Conservation (phyloP, 2,888 invertebrate species). For the Artemia sinica region DNA sequence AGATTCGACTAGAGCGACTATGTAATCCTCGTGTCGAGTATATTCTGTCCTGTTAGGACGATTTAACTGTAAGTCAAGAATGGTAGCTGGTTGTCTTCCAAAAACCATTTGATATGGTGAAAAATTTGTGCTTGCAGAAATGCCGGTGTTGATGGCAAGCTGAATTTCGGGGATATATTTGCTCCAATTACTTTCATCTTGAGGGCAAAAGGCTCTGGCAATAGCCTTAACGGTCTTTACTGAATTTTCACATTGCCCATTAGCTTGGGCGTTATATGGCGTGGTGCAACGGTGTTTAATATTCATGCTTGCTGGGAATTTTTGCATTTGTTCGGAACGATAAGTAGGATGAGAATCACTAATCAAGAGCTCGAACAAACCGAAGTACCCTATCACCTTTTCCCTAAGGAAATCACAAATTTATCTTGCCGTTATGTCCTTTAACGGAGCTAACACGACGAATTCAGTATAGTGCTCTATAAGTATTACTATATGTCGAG, state of each 20-base stretch:
- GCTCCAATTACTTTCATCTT: neutral
- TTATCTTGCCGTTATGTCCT: neutral
- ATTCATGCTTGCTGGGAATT: neutral
- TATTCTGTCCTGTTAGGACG: neutral
- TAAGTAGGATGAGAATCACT: no score
- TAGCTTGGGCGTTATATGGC: neutral
- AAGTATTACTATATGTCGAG: no score
- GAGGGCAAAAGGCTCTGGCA: neutral
- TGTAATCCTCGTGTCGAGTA: no score
- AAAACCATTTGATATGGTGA: neutral
- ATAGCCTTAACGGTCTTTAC: neutral
- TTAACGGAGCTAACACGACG: no score
- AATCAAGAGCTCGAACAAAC: no score
- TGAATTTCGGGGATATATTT: neutral
- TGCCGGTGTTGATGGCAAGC: neutral
- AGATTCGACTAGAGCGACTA: neutral
- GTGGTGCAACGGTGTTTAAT: neutral
- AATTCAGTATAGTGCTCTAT: no score
- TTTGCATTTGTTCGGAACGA: no score
- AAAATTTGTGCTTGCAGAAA: neutral
- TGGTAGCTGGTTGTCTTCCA: neutral
- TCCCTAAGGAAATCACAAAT: neutral
- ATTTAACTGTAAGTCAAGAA: neutral
- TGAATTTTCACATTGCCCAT: slow-evolving; percentile 2
- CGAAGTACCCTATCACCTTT: no score